Percentiles rank a stretch among this genome's conserved stretches.
phyloP scores from a whole-genome alignment of 2,797 vertebrate genomes.

The Urosaurus nigricauda region DNA sequence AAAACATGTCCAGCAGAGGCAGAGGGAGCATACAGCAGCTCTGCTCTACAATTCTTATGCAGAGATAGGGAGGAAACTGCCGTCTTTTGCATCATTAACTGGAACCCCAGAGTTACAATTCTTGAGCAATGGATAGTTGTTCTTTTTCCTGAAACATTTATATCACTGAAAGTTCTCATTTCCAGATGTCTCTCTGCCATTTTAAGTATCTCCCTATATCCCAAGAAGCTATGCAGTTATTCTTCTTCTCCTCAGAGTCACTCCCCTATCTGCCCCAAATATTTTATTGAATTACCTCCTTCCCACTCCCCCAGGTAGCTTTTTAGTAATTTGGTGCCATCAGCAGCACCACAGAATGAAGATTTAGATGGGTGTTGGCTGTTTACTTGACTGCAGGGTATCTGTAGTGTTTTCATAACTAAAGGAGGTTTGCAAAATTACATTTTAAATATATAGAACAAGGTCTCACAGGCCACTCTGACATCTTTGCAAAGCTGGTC shows the following conservation, averaged over 20 bases:
- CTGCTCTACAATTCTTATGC: background rate
- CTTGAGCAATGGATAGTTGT: background rate
- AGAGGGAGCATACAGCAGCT: background rate
- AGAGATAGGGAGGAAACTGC: background rate
- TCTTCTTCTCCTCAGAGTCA: background rate
- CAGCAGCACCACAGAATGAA: background rate
- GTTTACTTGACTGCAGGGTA: too few species aligned
- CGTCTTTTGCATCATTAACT: constrained; percentile 19
- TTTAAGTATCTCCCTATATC: background rate
- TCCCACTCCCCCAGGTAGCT: background rate
- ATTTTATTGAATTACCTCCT: background rate
- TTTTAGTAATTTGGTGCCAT: background rate
- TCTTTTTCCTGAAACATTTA: background rate
- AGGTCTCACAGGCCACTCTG: background rate
- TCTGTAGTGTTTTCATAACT: background rate
- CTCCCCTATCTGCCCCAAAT: too few species aligned
- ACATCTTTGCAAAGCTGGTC: background rate
- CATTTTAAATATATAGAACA: background rate
- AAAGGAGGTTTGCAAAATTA: background rate
- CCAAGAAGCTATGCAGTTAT: background rate
- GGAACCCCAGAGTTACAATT: background rate
- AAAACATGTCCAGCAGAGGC: background rate
- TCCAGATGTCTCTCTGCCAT: constrained; percentile 2
- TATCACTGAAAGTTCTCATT: background rate
- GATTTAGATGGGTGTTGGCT: background rate